Percentiles rank a stretch among this genome's conserved stretches.
Conservation (phyloP, 2,888 invertebrate species). For the Cyclophora punctaria region DNA sequence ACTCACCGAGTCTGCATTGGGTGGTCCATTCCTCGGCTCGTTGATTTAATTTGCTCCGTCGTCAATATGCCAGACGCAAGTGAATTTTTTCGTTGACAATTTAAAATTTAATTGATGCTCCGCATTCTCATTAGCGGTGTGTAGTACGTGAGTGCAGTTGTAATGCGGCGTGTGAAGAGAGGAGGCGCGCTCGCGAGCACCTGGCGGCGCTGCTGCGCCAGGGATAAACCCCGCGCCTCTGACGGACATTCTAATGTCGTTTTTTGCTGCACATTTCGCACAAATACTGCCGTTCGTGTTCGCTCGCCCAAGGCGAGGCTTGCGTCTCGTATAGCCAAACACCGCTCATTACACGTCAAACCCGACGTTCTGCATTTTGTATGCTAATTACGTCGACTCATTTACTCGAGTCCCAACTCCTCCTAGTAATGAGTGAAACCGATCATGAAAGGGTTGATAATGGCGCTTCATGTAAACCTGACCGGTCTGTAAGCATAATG, state of each 20-base stretch:
- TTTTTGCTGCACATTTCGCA: constrained; percentile 31
- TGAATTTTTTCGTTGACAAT: constrained; percentile 2
- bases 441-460: neutral
- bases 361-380: constrained; percentile 6
- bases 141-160: constrained; percentile 6
- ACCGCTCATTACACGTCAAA: constrained; percentile 7
- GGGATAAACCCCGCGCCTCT: constrained; percentile 40
- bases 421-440: neutral
- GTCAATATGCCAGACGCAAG: constrained; percentile 4
- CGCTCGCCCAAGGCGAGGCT: constrained; percentile 20
- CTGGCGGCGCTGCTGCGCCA: constrained; percentile 29
- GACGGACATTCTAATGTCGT: constrained; percentile 46
- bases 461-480: no score
- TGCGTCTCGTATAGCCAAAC: constrained; percentile 19
- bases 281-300: constrained; percentile 15
- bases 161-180: constrained; percentile 2
- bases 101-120: constrained; percentile 6
- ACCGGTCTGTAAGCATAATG: no score
- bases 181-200: neutral
- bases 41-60: neutral
- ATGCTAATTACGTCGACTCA: neutral
- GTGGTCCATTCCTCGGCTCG: neutral
- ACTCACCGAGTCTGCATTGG: neutral
- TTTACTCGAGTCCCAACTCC: neutral
- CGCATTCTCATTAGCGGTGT: constrained; percentile 6